phyloP scores from a whole-genome alignment of 1,140 invertebrate species.

The Drosophila navojoa region DNA sequence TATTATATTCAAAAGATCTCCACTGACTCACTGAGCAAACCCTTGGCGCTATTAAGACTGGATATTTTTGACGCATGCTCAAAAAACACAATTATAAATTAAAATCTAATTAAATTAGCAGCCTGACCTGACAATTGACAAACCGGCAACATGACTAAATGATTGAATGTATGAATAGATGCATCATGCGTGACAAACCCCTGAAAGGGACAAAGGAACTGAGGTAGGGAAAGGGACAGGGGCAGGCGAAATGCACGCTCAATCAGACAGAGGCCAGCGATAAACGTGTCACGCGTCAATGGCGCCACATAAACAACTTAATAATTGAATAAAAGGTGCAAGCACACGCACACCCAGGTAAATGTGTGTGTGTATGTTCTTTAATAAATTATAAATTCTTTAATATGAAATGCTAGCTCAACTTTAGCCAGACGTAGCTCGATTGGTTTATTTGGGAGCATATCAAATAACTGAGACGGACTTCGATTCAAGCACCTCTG shows the following conservation, averaged over 20 bases:
- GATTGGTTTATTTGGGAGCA: background rate
- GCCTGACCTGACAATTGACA: constrained; percentile 60
- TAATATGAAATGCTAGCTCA: too few relatives aligned
- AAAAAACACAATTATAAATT: constrained; percentile 66
- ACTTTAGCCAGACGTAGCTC: background rate
- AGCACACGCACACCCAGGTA: background rate
- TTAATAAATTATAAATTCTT: constrained; percentile 14
- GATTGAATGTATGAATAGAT: constrained; percentile 29
- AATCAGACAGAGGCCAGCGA: constrained; percentile 31
- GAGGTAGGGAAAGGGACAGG: background rate
- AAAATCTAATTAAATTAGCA: constrained; percentile 80
- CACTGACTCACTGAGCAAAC: background rate
- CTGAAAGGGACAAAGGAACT: background rate
- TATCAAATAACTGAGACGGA: background rate
- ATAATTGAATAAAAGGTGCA: constrained; percentile 54
- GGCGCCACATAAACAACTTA: constrained; percentile 56
- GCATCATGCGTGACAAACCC: constrained; percentile 14
- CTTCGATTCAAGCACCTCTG: background rate
- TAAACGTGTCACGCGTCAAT: constrained; percentile 56
- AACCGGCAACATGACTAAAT: constrained; percentile 39
- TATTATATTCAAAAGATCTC: too few relatives aligned
- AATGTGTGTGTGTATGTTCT: background rate
- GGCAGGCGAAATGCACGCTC: constrained; percentile 17
- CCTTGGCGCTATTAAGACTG: background rate
- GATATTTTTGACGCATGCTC: constrained; percentile 41